Percentiles rank a stretch among this genome's conserved stretches.
Conservation (phyloP, 92 coral and sea anemone species). For the Zoanthus sansibaricus region DNA sequence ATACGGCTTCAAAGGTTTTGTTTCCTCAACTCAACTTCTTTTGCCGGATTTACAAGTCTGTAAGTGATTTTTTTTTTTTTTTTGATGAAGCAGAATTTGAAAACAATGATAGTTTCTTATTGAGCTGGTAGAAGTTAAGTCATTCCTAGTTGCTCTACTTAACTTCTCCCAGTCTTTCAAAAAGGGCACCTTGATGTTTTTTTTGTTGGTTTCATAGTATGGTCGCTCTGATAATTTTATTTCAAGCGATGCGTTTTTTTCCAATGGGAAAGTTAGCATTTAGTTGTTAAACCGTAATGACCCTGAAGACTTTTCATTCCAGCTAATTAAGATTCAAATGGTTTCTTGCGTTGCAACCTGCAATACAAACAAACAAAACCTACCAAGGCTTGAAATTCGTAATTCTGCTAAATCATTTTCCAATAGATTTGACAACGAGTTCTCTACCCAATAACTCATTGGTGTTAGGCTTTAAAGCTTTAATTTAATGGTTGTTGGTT, state of each 20-base stretch:
- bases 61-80: background rate
- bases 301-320: background rate
- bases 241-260: background rate
- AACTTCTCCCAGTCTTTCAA: background rate
- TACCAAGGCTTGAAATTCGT: background rate
- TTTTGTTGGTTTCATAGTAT: background rate
- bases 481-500: background rate
- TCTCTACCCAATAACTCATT: background rate
- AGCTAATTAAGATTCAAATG: background rate
- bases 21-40: background rate
- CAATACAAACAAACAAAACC: background rate
- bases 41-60: slow-evolving; percentile 10
- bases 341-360: background rate
- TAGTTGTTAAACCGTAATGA: background rate
- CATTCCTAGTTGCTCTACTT: background rate
- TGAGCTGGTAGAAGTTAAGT: background rate
- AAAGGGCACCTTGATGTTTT: background rate
- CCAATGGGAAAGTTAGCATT: background rate
- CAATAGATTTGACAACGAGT: background rate
- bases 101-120: background rate
- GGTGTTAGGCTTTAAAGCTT: background rate
- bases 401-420: background rate
- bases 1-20: background rate
- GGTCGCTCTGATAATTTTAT: background rate
- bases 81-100: background rate